phyloP scores from a whole-genome alignment of 2,888 invertebrate species.

The Lasioglossum oenotherae region DNA sequence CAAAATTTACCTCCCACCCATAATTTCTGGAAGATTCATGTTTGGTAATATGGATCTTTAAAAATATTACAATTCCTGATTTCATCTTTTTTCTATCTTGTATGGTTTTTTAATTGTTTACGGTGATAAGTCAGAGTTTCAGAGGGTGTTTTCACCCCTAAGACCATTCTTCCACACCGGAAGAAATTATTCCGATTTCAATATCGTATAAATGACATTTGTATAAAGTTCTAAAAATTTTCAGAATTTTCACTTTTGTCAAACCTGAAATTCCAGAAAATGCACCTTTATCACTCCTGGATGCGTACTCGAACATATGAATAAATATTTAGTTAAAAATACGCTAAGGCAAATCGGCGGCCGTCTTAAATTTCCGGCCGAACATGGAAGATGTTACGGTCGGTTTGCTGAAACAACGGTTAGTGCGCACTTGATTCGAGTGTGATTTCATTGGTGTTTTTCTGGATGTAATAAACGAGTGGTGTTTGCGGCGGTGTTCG shows the following conservation, averaged over 20 bases:
- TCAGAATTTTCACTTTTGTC: too few species aligned
- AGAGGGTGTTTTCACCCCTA: background rate
- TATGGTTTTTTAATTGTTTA: background rate
- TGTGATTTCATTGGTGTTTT: conserved; percentile 65
- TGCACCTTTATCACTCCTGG: background rate
- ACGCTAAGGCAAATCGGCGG: background rate
- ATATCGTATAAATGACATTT: background rate
- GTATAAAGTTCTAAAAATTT: too few species aligned
- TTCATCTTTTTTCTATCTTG: background rate
- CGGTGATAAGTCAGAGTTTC: background rate
- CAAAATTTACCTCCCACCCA: background rate
- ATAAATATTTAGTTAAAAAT: background rate
- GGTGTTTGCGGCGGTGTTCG: conserved; percentile 71
- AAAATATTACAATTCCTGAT: too few species aligned
- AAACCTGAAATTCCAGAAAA: background rate
- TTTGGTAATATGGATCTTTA: too few species aligned
- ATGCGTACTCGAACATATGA: background rate
- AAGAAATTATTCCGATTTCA: background rate
- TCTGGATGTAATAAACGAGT: conserved; percentile 75
- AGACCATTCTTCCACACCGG: background rate
- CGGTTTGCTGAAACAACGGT: conserved; percentile 40
- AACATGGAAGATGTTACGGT: conserved; percentile 23
- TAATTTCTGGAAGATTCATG: too few species aligned
- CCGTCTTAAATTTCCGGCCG: conserved; percentile 16
- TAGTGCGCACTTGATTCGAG: conserved; percentile 42